Base-by-base conservation (phyloP, 2,888 invertebrate genomes). In the Ganaspis brasiliensis region DNA sequence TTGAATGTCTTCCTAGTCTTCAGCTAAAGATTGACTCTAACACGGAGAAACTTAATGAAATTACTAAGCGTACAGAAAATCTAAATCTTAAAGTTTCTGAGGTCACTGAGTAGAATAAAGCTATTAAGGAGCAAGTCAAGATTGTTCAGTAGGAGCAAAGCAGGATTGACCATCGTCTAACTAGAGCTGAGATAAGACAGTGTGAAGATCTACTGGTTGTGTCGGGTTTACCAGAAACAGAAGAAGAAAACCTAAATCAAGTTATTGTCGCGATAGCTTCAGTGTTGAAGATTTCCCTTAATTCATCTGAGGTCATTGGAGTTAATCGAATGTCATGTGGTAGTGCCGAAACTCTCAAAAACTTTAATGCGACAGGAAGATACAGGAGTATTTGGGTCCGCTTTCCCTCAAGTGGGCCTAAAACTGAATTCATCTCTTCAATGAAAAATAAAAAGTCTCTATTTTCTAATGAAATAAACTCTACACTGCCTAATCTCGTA, bases 1-100 rank as follows among this genome's bases (percentile, higher is more conserved):
- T 77, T 49, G 26, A 70, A n/a, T 49, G 49, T 45, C 35, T 74
- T 52, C 35, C 59, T 5, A 40, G 2, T 73, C 56, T 75, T 24
- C 24, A 21, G 26, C 37, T 71, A 45, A 76, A 31, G 6, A 6
- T 31, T 31, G 31, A 31, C 6, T 2, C 2, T 31, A 31, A 31
- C 6, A 2, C 6, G 2, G 6, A 2, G 2, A 31, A 31, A 31
- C 31, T 6, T 31, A 31, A 31, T 31, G 31, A 31, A 4, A 31
- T 31, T 6, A 31, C 6, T 31, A 4, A 4, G 6, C 2, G 31
- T 2, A 31, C 31, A 6, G 31, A 31, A 31, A 31, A 31, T 6
- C 31, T 31, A 4, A 31, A 2, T 2, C 3, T 4, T 4, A 31
- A 2, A 31, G 6, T 31, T 31, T 4, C 31, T 31, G 6, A 31